phyloP scores from a whole-genome alignment of 2,888 invertebrate species.

The Drosophila austrosaltans region DNA sequence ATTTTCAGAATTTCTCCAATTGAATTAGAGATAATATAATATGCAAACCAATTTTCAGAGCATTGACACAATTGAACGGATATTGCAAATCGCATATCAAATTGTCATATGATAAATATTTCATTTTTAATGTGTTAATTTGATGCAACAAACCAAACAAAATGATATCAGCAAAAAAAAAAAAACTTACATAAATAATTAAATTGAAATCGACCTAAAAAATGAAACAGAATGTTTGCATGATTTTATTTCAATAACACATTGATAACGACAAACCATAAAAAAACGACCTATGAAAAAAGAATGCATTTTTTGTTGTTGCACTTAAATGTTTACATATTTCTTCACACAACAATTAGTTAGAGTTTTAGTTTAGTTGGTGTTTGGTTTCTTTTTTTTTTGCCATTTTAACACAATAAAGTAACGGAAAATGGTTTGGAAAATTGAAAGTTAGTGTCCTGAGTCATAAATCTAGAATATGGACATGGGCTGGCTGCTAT shows the following conservation, averaged over 20 bases:
- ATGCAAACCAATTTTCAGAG: constrained; percentile 24
- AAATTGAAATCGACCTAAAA: constrained; percentile 29
- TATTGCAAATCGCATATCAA: constrained; percentile 37
- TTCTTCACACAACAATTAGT: constrained; percentile 41
- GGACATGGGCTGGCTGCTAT: constrained; percentile 44
- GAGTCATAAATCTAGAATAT: constrained; percentile 59
- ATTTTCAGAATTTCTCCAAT: not conserved
- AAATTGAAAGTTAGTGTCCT: constrained; percentile 51
- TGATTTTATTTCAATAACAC: constrained; percentile 46
- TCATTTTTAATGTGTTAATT: constrained; percentile 51
- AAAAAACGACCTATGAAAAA: constrained; percentile 34
- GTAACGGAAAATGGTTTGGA: constrained; percentile 3
- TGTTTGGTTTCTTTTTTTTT: constrained; percentile 2
- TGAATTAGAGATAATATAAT: constrained; percentile 2
- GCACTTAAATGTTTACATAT: constrained; percentile 20
- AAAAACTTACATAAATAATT: constrained; percentile 34
- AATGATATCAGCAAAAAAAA: constrained; percentile 33
- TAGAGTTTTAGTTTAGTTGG: constrained; percentile 27
- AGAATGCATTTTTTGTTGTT: constrained; percentile 3
- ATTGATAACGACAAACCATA: constrained; percentile 49
- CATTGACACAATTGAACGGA: constrained; percentile 21
- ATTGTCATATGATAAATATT: constrained; percentile 49
- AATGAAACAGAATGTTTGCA: constrained; percentile 11
- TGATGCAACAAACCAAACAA: constrained; percentile 29
- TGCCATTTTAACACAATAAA: constrained; percentile 13